Conservation (phyloP, 2,888 invertebrate genomes). For the Lycia hirtaria region DNA sequence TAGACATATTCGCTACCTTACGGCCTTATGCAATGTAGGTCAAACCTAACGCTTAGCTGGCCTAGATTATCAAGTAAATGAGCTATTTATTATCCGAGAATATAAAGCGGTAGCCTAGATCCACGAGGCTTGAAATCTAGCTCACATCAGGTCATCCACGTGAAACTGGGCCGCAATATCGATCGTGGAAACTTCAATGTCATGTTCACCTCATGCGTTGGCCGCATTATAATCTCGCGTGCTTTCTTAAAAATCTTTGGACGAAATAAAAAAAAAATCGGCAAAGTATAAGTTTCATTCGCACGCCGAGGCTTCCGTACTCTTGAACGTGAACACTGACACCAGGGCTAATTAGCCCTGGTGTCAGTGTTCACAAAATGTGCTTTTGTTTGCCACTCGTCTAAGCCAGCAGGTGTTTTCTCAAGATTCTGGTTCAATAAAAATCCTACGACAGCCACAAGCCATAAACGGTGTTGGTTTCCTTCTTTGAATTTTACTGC, state of each 20-base stretch:
- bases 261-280: constrained; percentile 25
- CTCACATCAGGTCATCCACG: constrained; percentile 22
- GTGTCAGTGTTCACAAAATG: too few relatives aligned
- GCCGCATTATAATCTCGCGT: too few relatives aligned
- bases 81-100: not conserved
- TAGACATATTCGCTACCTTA: too few relatives aligned
- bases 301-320: too few relatives aligned
- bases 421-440: constrained; percentile 14
- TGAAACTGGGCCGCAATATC: constrained; percentile 37
- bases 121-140: constrained; percentile 15
- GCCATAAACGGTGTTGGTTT: constrained; percentile 12
- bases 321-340: too few relatives aligned
- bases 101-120: constrained; percentile 12
- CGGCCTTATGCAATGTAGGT: not conserved
- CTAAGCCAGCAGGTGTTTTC: too few relatives aligned
- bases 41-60: not conserved
- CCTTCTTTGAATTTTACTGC: constrained; percentile 6
- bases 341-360: too few relatives aligned
- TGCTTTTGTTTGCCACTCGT: too few relatives aligned
- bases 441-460: constrained; percentile 8
- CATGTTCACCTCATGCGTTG: constrained; percentile 45
- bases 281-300: too few relatives aligned
- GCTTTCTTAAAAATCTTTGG: constrained; percentile 24
- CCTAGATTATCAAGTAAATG: not conserved
- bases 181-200: constrained; percentile 50